These are phyloP conservation scores for Cyclophora albipunctata DNA, from an alignment of 2,888 invertebrate species.

Conservation along the genomic window DNA sequence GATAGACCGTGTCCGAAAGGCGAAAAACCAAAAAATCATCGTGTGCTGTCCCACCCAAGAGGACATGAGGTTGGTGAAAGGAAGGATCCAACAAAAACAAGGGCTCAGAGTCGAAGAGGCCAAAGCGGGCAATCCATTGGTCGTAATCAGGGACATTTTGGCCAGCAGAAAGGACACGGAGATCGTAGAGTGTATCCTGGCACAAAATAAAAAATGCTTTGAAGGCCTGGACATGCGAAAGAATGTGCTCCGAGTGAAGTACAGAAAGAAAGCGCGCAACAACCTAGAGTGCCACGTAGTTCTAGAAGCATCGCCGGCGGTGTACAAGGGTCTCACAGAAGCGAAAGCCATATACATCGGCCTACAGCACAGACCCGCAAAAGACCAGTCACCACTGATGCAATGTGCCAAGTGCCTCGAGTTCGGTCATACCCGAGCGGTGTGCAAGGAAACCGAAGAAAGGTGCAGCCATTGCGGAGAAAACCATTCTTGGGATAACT, in stretches of 20 bases:
- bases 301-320: background rate
- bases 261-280: background rate
- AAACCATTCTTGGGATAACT: background rate
- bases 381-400: slow-evolving; percentile 13
- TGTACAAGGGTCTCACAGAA: background rate
- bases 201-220: background rate
- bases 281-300: background rate
- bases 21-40: slow-evolving; percentile 5
- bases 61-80: background rate
- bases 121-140: slow-evolving; percentile 1
- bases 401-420: slow-evolving; percentile 12
- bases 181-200: slow-evolving; percentile 6
- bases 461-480: slow-evolving; percentile 12
- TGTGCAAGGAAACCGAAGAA: slow-evolving; percentile 6
- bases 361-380: background rate
- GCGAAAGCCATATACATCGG: background rate
- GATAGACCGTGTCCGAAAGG: background rate
- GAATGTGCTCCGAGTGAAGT: background rate
- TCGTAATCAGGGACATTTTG: slow-evolving; percentile 1
- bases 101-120: background rate
- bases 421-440: slow-evolving; percentile 6
- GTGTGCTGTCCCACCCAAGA: slow-evolving; percentile 1
- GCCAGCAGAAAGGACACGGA: slow-evolving; percentile 8
- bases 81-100: background rate
- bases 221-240: background rate